Percentiles rank a stretch among this genome's conserved stretches.
Conservation (phyloP, 2,888 invertebrate genomes). For the Caradrina clavipalpis region DNA sequence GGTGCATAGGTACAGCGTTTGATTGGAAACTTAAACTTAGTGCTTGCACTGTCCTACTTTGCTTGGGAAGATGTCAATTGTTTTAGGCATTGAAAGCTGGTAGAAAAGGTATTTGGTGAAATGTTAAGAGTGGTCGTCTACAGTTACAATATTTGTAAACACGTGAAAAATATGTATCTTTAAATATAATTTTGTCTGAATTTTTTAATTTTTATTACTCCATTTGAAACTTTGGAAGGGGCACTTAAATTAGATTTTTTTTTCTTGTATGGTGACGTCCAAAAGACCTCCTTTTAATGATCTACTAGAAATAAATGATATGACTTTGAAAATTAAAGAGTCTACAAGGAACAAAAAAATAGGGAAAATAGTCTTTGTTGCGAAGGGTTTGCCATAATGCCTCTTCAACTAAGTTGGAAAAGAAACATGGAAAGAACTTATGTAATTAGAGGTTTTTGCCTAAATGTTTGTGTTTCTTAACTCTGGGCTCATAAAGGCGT, state of each 20-base stretch:
- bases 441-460: constrained; percentile 33
- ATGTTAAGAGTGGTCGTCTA: too few species aligned
- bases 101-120: too few species aligned
- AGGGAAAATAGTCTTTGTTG: constrained; percentile 15
- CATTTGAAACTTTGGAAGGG: too few species aligned
- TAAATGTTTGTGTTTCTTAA: constrained; percentile 24
- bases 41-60: background rate
- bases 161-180: too few species aligned
- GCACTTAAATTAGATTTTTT: too few species aligned
- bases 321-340: background rate
- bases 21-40: constrained; percentile 32
- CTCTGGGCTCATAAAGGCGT: constrained; percentile 6
- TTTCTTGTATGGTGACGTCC: too few species aligned
- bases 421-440: constrained; percentile 46
- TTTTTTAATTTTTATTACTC: too few species aligned
- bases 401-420: constrained; percentile 17
- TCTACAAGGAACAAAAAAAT: constrained; percentile 9
- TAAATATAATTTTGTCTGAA: too few species aligned
- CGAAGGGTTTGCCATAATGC: constrained; percentile 34
- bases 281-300: too few species aligned
- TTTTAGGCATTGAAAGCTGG: background rate
- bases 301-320: too few species aligned
- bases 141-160: too few species aligned
- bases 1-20: constrained; percentile 15
- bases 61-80: background rate